Conservation (phyloP, 2,797 vertebrate genomes). For the Oreortyx pictus region DNA sequence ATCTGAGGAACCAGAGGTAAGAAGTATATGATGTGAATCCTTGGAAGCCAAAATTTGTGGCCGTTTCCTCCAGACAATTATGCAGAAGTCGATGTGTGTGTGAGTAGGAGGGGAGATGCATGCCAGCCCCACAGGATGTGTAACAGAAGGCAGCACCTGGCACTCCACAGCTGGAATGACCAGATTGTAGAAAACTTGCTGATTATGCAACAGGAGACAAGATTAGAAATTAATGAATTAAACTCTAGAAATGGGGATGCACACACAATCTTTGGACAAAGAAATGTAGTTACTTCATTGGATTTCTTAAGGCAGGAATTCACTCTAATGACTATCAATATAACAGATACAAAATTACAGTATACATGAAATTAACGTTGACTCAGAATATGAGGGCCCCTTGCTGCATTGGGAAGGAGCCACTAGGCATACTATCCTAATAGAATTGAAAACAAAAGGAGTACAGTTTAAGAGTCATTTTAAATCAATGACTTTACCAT, state of each 20-base stretch:
- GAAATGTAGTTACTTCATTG: background rate
- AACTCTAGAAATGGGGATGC: background rate
- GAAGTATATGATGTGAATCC: background rate
- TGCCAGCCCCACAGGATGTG: background rate
- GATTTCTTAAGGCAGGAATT: background rate
- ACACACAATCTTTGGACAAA: background rate
- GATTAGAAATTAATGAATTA: background rate
- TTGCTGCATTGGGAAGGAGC: background rate
- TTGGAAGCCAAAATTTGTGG: background rate
- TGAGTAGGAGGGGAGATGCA: background rate
- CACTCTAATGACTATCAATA: background rate
- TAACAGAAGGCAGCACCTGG: background rate
- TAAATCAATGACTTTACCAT: background rate
- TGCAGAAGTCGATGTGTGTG: background rate
- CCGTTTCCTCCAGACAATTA: background rate
- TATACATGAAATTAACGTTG: slow-evolving; percentile 26
- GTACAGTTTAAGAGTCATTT: background rate
- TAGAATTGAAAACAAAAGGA: background rate
- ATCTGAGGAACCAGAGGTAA: background rate
- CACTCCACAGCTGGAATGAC: background rate
- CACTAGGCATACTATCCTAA: background rate
- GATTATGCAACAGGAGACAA: background rate
- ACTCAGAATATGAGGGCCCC: background rate
- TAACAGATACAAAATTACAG: background rate
- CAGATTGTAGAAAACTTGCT: background rate